A percentile compares a stretch with the other conserved stretches of the same genome.
These are phyloP conservation scores for Cephus pulcher DNA, from an alignment of 2,888 invertebrate genomes.

Conservation along the genomic window DNA sequence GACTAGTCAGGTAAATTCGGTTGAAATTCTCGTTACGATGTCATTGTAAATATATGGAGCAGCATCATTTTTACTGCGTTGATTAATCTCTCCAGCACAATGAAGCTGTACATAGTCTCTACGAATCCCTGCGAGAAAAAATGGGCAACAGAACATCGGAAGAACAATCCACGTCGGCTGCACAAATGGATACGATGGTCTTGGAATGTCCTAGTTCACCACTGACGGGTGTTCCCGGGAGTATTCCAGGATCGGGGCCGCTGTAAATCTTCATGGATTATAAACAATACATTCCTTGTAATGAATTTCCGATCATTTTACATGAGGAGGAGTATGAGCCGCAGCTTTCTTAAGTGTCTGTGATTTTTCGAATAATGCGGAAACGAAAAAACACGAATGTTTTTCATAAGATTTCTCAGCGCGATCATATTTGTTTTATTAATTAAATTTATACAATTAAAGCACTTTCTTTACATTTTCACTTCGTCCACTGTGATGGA, in stretches of 20 bases:
- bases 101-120: constrained; percentile 84
- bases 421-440: no score
- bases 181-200: constrained; percentile 74
- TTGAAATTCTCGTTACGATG: constrained; percentile 1
- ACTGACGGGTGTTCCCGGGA: constrained; percentile 86
- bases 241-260: constrained; percentile 47
- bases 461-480: no score
- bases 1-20: constrained; percentile 64
- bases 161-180: constrained; percentile 72
- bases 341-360: no score
- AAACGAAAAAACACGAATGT: no score
- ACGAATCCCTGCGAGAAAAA: constrained; percentile 82
- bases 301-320: no score
- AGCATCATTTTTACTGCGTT: not conserved
- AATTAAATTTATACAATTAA: no score
- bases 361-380: no score
- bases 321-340: no score
- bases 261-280: no score
- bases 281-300: no score
- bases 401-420: no score
- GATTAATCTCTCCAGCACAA: constrained; percentile 73
- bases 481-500: no score
- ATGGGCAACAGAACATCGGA: constrained; percentile 72
- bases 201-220: constrained; percentile 85
- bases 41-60: constrained; percentile 8